A percentile compares a stretch with the other conserved stretches of the same genome.
These are phyloP conservation scores for Hiodon tergisus DNA, from an alignment of 2,113 vertebrate species.

Conservation along the genomic window DNA sequence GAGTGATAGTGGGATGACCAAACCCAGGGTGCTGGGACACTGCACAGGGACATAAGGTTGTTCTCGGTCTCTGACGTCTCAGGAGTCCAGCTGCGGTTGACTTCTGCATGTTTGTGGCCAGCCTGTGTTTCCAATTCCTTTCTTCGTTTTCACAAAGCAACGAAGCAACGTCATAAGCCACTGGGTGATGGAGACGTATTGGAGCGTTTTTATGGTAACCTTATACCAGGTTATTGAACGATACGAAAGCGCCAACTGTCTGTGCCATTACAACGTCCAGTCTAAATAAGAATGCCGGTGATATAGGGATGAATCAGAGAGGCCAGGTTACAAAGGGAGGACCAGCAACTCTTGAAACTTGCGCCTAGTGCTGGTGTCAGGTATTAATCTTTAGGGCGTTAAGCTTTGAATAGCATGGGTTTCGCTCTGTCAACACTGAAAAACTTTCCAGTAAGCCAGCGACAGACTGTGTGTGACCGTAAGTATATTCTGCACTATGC, in stretches of 20 bases:
- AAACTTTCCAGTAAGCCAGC: background rate
- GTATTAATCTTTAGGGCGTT: background rate
- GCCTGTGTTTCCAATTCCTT: constrained; percentile 28
- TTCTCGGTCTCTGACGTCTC: no score
- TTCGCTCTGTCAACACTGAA: background rate
- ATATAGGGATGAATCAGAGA: constrained; percentile 22
- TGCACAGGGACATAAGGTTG: background rate
- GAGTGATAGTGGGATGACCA: background rate
- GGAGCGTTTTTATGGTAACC: constrained; percentile 64
- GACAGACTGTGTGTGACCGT: background rate
- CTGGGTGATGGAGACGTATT: constrained; percentile 38
- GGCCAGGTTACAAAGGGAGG: constrained; percentile 22
- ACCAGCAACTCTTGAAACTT: background rate
- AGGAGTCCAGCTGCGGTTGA: constrained; percentile 12
- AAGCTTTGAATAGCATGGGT: background rate
- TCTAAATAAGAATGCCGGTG: constrained; percentile 17
- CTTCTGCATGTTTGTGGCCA: constrained; percentile 33
- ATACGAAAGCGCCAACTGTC: constrained; percentile 60
- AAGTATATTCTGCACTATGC: background rate
- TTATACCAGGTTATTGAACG: constrained; percentile 49
- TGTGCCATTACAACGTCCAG: constrained; percentile 52
- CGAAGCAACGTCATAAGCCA: constrained; percentile 48
- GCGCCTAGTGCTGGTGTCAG: background rate
- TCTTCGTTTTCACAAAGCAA: constrained; percentile 36
- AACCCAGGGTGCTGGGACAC: background rate